Evolutionary conservation across 2,797 vertebrate species (phyloP).

Genomic region (Trachops cirrhosus): DNA sequence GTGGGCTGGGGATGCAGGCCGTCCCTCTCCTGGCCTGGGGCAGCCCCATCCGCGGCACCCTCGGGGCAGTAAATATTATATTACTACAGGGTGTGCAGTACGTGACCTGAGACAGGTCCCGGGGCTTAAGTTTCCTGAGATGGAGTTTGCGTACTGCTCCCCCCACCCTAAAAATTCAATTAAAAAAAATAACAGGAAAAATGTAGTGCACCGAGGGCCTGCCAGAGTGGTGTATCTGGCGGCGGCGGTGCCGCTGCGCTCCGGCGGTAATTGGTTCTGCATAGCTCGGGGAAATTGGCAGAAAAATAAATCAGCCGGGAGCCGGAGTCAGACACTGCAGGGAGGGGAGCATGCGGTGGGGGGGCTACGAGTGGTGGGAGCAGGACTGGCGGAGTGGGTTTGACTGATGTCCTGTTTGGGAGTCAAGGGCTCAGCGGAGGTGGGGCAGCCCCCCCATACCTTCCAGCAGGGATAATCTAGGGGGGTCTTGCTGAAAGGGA

Average conservation of each 20-base stretch:
- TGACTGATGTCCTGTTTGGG: slow-evolving; percentile 73
- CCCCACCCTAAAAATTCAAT: slow-evolving; percentile 79
- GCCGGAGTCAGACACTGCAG: slow-evolving; percentile 71
- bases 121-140: slow-evolving; percentile 72
- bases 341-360: slow-evolving; percentile 54
- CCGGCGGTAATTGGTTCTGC: slow-evolving; percentile 72
- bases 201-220: slow-evolving; percentile 62
- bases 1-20: neutral
- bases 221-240: slow-evolving; percentile 71
- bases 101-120: slow-evolving; percentile 73
- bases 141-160: slow-evolving; percentile 62
- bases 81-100: slow-evolving; percentile 70
- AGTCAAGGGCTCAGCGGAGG: slow-evolving; percentile 31
- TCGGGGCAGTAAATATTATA: slow-evolving; percentile 69
- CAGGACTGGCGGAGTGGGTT: slow-evolving; percentile 35
- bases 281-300: slow-evolving; percentile 74
- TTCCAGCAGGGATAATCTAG: neutral
- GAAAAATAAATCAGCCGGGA: slow-evolving; percentile 76
- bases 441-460: neutral
- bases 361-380: slow-evolving; percentile 16
- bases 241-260: slow-evolving; percentile 68
- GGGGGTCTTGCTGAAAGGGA: neutral
- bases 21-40: slow-evolving; percentile 33
- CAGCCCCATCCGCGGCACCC: slow-evolving; percentile 67
- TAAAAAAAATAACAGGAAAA: slow-evolving; percentile 78